phyloP scores from a whole-genome alignment of 2,113 vertebrate species.

The Pituophis catenifer region DNA sequence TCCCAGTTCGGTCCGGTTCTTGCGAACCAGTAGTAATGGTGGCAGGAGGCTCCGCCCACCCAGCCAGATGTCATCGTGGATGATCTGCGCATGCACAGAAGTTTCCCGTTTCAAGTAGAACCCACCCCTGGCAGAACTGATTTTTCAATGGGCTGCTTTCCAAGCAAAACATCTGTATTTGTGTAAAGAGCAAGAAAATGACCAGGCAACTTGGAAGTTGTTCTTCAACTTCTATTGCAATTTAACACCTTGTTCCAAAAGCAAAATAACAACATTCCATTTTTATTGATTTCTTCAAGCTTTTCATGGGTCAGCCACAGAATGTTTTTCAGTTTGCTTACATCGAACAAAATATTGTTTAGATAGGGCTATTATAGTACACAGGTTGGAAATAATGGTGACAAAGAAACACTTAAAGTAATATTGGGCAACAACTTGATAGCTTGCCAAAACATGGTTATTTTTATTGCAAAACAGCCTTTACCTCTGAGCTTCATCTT shows the following conservation, averaged over 20 bases:
- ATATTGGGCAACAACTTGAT: neutral
- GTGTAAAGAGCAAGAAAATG: neutral
- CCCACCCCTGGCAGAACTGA: neutral
- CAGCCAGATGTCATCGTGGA: too few relatives aligned
- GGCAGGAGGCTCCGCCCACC: too few relatives aligned
- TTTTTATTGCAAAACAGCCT: neutral
- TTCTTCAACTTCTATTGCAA: neutral
- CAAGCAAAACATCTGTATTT: neutral
- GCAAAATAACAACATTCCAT: neutral
- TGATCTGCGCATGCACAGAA: too few relatives aligned
- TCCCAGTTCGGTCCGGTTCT: too few relatives aligned
- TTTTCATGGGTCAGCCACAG: neutral
- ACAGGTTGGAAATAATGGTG: neutral
- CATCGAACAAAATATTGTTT: neutral
- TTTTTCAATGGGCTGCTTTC: neutral
- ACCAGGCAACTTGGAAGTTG: neutral
- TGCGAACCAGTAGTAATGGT: too few relatives aligned
- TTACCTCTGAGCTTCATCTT: neutral
- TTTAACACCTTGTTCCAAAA: neutral
- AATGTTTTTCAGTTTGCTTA: slow-evolving; percentile 1
- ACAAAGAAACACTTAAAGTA: neutral
- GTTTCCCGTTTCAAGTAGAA: too few relatives aligned
- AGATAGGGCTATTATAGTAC: neutral
- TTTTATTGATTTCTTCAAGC: neutral
- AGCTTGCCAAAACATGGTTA: neutral